These are phyloP conservation scores for Magallana gigas DNA, from an alignment of 1,140 invertebrate genomes.

Conservation along the genomic window DNA sequence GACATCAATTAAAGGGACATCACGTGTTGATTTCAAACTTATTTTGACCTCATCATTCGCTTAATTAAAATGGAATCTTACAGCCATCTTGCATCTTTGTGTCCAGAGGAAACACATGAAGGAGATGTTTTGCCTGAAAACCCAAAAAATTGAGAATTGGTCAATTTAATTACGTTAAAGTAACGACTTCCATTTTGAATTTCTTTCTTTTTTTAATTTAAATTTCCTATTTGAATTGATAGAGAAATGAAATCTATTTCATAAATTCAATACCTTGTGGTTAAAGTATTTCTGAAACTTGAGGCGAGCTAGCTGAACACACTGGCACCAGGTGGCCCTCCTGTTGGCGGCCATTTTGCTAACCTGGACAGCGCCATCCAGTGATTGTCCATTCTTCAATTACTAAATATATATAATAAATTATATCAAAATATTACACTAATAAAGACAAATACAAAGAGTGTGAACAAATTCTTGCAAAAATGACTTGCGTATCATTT, in stretches of 20 bases:
- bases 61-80: constrained; percentile 59
- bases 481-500: no score
- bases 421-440: no score
- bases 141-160: constrained; percentile 33
- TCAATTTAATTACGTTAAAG: neutral
- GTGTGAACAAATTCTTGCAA: no score
- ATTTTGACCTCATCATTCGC: no score
- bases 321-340: constrained; percentile 71
- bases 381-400: constrained; percentile 62
- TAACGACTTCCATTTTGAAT: no score
- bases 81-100: constrained; percentile 75
- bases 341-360: constrained; percentile 68
- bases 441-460: neutral
- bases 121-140: constrained; percentile 77
- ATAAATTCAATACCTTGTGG: constrained; percentile 73
- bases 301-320: constrained; percentile 75
- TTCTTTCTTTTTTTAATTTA: neutral
- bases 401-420: constrained; percentile 54
- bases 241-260: neutral
- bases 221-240: neutral
- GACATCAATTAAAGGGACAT: no score
- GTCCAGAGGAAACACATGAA: constrained; percentile 79
- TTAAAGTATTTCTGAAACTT: constrained; percentile 81
- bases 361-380: constrained; percentile 73
- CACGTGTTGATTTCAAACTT: no score